Conservation (phyloP, 2,888 invertebrate genomes). For the Ethmia dodecea region DNA sequence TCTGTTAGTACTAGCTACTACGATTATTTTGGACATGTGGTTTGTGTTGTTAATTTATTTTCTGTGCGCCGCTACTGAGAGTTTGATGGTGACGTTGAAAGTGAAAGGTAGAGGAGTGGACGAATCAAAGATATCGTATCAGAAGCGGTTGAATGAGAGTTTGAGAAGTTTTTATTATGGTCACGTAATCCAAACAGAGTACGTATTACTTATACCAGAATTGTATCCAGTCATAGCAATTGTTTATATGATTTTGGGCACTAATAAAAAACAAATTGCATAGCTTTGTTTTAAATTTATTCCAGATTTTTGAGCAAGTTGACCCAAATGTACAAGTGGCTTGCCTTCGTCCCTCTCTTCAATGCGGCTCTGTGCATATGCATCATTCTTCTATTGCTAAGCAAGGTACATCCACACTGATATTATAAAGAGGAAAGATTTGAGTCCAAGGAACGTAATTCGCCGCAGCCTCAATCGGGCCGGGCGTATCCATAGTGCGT, state of each 20-base stretch:
- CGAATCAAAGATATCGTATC: constrained; percentile 28
- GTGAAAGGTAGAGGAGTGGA: constrained; percentile 17
- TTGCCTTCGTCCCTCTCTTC: constrained; percentile 37
- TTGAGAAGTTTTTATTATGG: constrained; percentile 37
- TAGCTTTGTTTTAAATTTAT: constrained; percentile 9
- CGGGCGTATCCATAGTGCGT: no score
- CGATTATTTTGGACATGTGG: constrained; percentile 46
- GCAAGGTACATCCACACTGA: constrained; percentile 37
- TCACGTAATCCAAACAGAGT: constrained; percentile 41
- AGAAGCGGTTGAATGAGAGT: constrained; percentile 30
- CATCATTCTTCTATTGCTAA: constrained; percentile 37
- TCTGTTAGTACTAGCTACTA: constrained; percentile 32
- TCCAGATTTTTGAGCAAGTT: constrained; percentile 39
- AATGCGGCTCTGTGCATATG: constrained; percentile 34
- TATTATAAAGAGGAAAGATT: no score
- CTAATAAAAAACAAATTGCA: not conserved
- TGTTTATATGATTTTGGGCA: not conserved
- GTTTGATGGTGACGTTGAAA: constrained; percentile 29
- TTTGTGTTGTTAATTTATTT: constrained; percentile 41
- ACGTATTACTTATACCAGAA: constrained; percentile 24
- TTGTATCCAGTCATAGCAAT: no score
- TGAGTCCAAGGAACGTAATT: no score
- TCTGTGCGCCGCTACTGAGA: constrained; percentile 36
- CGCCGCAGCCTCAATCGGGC: no score
- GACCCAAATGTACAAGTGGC: constrained; percentile 45